Percentiles rank a stretch among this genome's conserved stretches.
These are phyloP conservation scores for Zoanthus solanderi DNA, from an alignment of 92 coral and sea anemone genomes.

Conservation along the genomic window DNA sequence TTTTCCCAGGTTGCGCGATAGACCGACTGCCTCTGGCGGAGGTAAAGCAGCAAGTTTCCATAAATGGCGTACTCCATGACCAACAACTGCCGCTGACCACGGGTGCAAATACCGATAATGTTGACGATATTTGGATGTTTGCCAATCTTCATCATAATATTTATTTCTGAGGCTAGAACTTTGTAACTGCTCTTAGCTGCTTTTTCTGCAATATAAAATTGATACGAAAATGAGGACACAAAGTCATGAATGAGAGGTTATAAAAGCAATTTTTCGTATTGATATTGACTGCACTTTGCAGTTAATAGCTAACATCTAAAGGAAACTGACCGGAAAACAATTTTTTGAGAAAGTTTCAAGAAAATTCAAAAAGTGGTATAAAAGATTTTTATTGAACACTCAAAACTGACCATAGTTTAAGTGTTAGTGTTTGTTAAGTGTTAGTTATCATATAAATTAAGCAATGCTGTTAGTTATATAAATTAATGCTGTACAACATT, in stretches of 20 bases:
- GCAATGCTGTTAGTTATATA: no score
- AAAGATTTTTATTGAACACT: no score
- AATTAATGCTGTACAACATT: no score
- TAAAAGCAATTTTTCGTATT: not conserved
- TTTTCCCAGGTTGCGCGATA: constrained; percentile 79
- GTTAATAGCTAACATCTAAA: not conserved
- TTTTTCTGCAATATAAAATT: constrained; percentile 53
- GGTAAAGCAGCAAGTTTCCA: constrained; percentile 78
- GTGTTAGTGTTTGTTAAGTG: no score
- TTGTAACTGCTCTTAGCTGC: constrained; percentile 80
- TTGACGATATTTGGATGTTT: constrained; percentile 87
- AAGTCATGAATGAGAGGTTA: not conserved
- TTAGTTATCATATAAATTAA: no score
- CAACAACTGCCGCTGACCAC: constrained; percentile 74
- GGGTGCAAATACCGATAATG: constrained; percentile 89
- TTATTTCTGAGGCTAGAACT: constrained; percentile 82
- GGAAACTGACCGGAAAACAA: no score
- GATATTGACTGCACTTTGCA: not conserved
- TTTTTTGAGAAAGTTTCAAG: no score
- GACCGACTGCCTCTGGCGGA: constrained; percentile 71
- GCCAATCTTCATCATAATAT: constrained; percentile 79
- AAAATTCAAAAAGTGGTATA: no score
- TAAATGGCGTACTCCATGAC: constrained; percentile 87
- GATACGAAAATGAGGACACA: not conserved
- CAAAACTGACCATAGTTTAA: no score